Percentiles rank a stretch among this genome's conserved stretches.
Conservation (phyloP, 1,140 invertebrate species). For the Lordiphosa mommai region DNA sequence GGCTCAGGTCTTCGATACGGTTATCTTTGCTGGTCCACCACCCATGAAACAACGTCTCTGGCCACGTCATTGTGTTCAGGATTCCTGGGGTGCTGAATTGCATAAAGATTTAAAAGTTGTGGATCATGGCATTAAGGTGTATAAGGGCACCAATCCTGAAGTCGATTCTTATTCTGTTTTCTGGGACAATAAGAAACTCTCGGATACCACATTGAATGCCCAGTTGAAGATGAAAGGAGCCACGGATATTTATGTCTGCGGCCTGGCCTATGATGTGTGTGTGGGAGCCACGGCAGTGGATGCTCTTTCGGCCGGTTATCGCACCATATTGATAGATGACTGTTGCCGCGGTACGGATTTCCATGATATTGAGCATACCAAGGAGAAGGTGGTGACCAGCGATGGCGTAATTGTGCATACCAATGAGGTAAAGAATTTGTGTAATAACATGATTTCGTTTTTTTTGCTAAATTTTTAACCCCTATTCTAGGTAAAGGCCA, state of each 20-base stretch:
- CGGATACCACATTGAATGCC: constrained; percentile 90
- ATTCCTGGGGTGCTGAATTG: constrained; percentile 95
- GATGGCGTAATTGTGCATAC: constrained; percentile 91
- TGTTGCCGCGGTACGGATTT: constrained; percentile 93
- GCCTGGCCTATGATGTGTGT: constrained; percentile 97
- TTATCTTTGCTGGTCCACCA: constrained; percentile 93
- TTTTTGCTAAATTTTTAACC: not conserved
- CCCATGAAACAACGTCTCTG: constrained; percentile 92
- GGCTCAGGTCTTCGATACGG: constrained; percentile 92
- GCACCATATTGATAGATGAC: constrained; percentile 94
- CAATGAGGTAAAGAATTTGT: constrained; percentile 79
- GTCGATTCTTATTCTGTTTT: constrained; percentile 99
- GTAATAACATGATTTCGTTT: not conserved
- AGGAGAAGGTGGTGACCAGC: constrained; percentile 86
- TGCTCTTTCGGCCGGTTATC: constrained; percentile 92
- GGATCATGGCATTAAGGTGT: constrained; percentile 89
- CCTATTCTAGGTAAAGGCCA: constrained; percentile 85
- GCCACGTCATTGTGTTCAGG: constrained; percentile 97
- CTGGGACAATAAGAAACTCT: constrained; percentile 96
- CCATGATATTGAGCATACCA: constrained; percentile 90
- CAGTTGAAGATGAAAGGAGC: constrained; percentile 89
- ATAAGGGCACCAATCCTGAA: constrained; percentile 96
- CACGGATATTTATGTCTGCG: constrained; percentile 97
- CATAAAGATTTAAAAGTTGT: constrained; percentile 94
- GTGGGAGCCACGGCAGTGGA: constrained; percentile 95